Conservation (phyloP, 2,113 vertebrate species). For the Oxygymnocypris stewartii region DNA sequence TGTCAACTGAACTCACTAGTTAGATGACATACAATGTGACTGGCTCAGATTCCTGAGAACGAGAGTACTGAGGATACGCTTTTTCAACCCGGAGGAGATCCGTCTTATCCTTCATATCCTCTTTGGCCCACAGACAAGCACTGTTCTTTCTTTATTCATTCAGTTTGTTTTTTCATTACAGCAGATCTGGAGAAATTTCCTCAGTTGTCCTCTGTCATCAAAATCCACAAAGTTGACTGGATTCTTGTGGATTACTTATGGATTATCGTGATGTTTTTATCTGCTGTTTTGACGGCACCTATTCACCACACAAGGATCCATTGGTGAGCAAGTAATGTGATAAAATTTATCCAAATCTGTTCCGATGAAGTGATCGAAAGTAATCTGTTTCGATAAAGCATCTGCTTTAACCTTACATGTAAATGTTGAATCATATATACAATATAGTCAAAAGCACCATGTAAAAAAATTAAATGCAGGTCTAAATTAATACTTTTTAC, state of each 20-base stretch:
- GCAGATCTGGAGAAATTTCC: too few relatives aligned
- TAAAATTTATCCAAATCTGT: too few relatives aligned
- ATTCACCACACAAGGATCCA: too few relatives aligned
- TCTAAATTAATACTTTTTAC: not conserved
- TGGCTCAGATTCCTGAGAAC: constrained; percentile 36
- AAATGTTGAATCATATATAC: not conserved
- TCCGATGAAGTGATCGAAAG: too few relatives aligned
- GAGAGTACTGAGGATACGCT: not conserved
- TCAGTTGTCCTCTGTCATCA: too few relatives aligned
- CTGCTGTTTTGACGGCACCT: too few relatives aligned
- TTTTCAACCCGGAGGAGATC: constrained; percentile 31
- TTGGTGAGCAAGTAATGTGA: too few relatives aligned
- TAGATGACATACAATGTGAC: constrained; percentile 6
- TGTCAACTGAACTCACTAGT: not conserved
- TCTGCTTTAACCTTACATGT: not conserved
- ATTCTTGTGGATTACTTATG: too few relatives aligned
- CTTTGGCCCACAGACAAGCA: constrained; percentile 24
- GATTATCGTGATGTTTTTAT: too few relatives aligned
- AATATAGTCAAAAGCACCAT: not conserved
- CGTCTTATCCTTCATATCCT: constrained; percentile 51
- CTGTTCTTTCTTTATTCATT: constrained; percentile 32
- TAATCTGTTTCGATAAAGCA: too few relatives aligned
- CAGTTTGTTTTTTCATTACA: too few relatives aligned
- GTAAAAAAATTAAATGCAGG: not conserved
- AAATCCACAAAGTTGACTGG: too few relatives aligned